A percentile compares a stretch with the other conserved stretches of the same genome.
These are phyloP conservation scores for Aspiorhynchus laticeps DNA, from an alignment of 2,113 vertebrate species.

Conservation along the genomic window DNA sequence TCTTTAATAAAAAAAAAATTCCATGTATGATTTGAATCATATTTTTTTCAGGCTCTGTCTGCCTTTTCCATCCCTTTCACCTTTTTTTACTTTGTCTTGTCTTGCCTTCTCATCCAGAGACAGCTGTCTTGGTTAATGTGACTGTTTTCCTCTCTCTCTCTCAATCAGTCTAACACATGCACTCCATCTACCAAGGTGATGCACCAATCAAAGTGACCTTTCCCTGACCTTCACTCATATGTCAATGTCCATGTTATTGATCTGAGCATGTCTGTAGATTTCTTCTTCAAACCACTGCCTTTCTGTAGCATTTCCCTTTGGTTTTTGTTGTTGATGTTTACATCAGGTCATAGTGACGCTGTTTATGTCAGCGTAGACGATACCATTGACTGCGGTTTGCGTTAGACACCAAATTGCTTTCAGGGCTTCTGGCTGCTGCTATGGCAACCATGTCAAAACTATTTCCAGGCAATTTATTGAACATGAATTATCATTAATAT, in stretches of 20 bases:
- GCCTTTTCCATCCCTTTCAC: background rate
- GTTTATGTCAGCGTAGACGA: background rate
- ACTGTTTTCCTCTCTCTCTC: background rate
- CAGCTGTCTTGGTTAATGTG: background rate
- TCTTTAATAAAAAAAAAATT: too few species aligned
- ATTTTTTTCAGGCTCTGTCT: background rate
- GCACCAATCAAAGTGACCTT: constrained; percentile 11
- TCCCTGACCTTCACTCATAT: constrained; percentile 12
- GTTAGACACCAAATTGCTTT: constrained; percentile 8
- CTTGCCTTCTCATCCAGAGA: background rate
- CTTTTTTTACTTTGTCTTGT: background rate
- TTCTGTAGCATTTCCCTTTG: background rate
- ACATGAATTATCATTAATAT: constrained; percentile 13
- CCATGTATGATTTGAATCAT: background rate
- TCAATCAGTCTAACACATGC: background rate
- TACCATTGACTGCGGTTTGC: background rate
- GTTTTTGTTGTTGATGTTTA: constrained; percentile 2
- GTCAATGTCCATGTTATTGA: constrained; percentile 4
- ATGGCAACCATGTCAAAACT: constrained; percentile 26
- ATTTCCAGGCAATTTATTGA: constrained; percentile 10
- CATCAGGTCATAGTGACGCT: background rate
- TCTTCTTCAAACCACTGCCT: background rate
- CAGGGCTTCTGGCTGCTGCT: constrained; percentile 8
- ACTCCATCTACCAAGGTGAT: background rate
- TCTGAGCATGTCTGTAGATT: background rate